A percentile compares a stretch with the other conserved stretches of the same genome.
Conservation (phyloP, 1,140 invertebrate genomes). For the Camponotus vicinus region DNA sequence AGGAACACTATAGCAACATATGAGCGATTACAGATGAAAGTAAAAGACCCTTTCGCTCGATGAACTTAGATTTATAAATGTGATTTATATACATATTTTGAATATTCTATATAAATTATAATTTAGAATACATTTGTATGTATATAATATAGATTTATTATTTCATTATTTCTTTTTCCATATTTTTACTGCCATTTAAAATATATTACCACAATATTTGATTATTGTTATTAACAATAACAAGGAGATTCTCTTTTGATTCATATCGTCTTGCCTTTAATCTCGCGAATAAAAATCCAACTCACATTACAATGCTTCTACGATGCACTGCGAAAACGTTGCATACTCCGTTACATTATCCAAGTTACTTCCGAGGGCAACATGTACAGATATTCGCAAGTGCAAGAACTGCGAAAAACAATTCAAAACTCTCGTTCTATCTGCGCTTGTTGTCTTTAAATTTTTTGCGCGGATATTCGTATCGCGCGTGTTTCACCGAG, state of each 20-base stretch:
- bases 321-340: slow-evolving; percentile 28
- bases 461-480: slow-evolving; percentile 1
- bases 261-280: background rate
- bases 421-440: slow-evolving; percentile 13
- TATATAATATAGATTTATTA: background rate
- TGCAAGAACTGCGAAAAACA: slow-evolving; percentile 23
- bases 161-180: background rate
- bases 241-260: background rate
- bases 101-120: background rate
- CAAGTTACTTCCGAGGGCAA: background rate
- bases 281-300: background rate
- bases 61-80: background rate
- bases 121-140: background rate
- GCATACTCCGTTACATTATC: slow-evolving; percentile 12
- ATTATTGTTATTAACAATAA: background rate
- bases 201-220: background rate
- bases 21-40: slow-evolving; percentile 1
- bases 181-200: background rate
- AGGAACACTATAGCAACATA: background rate
- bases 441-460: slow-evolving; percentile 37
- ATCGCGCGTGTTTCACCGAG: background rate
- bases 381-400: background rate
- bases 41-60: slow-evolving; percentile 1
- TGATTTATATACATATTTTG: background rate
- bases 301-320: background rate